phyloP scores from a whole-genome alignment of 2,797 vertebrate species.

The Acanthurus lineatus region DNA sequence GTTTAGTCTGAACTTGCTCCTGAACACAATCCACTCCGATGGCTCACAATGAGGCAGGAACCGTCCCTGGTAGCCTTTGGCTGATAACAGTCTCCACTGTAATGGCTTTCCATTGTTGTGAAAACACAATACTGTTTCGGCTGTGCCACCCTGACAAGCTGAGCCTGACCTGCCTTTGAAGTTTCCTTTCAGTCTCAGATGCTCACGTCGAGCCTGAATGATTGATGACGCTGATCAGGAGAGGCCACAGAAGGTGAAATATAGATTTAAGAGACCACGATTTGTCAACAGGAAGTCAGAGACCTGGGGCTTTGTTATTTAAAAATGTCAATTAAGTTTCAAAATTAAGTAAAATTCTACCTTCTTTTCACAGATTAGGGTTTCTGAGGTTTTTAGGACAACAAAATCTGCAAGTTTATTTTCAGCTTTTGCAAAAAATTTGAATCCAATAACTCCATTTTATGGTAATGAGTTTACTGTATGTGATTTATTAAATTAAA shows the following conservation, averaged over 20 bases:
- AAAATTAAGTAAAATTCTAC: no score
- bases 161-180: constrained; percentile 64
- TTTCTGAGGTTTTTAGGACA: neutral
- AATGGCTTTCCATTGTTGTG: constrained; percentile 74
- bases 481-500: constrained; percentile 46
- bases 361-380: no score
- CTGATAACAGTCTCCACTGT: constrained; percentile 76
- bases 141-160: constrained; percentile 49
- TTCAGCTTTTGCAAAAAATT: neutral
- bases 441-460: constrained; percentile 7
- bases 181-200: constrained; percentile 34
- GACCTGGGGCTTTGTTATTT: no score
- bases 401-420: neutral
- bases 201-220: constrained; percentile 53
- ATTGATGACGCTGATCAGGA: constrained; percentile 60
- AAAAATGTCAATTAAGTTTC: no score
- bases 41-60: constrained; percentile 82
- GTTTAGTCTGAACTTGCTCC: constrained; percentile 90
- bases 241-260: constrained; percentile 28
- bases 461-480: neutral
- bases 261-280: constrained; percentile 5
- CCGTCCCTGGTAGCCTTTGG: constrained; percentile 48
- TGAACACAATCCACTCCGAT: constrained; percentile 74
- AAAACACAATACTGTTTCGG: constrained; percentile 72
- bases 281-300: neutral